Evolutionary conservation across 1,140 invertebrate genomes (phyloP).

Genomic region (Lordiphosa collinella): DNA sequence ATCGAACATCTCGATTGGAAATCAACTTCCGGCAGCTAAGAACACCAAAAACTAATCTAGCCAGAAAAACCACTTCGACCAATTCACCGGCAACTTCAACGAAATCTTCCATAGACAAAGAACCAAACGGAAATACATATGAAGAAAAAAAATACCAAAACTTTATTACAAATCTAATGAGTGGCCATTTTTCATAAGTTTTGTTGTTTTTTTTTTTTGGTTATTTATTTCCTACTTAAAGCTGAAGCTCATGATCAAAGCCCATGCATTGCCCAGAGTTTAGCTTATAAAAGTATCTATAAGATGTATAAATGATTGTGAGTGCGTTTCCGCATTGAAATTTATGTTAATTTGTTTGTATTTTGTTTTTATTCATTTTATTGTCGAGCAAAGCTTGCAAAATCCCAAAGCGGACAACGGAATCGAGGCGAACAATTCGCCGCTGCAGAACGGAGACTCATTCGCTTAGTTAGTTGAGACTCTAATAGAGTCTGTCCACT

Average conservation of each 20-base stretch:
- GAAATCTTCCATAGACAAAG: slow-evolving; percentile 42
- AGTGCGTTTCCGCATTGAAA: slow-evolving; percentile 56
- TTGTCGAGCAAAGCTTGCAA: slow-evolving; percentile 22
- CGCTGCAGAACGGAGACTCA: slow-evolving; percentile 23
- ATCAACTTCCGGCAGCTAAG: slow-evolving; percentile 9
- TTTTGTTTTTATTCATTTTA: slow-evolving; percentile 9
- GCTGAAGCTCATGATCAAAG: slow-evolving; percentile 4
- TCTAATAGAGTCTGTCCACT: slow-evolving; percentile 16
- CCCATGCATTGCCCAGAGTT: slow-evolving; percentile 24
- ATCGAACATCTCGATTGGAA: background rate
- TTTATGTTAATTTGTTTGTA: slow-evolving; percentile 55
- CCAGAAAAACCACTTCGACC: slow-evolving; percentile 42
- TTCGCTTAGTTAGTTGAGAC: too few species aligned
- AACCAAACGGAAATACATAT: slow-evolving; percentile 38
- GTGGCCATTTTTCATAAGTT: slow-evolving; percentile 19
- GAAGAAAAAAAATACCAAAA: slow-evolving; percentile 26
- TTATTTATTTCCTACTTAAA: slow-evolving; percentile 46
- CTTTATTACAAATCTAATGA: slow-evolving; percentile 30
- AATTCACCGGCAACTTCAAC: background rate
- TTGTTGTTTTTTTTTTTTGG: slow-evolving; percentile 10
- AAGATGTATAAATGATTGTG: background rate
- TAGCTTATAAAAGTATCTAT: slow-evolving; percentile 25
- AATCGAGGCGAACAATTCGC: slow-evolving; percentile 13
- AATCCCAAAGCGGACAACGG: slow-evolving; percentile 23
- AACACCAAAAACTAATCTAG: slow-evolving; percentile 33